phyloP scores from a whole-genome alignment of 2,888 invertebrate species.

The Nymphalis polychloros region DNA sequence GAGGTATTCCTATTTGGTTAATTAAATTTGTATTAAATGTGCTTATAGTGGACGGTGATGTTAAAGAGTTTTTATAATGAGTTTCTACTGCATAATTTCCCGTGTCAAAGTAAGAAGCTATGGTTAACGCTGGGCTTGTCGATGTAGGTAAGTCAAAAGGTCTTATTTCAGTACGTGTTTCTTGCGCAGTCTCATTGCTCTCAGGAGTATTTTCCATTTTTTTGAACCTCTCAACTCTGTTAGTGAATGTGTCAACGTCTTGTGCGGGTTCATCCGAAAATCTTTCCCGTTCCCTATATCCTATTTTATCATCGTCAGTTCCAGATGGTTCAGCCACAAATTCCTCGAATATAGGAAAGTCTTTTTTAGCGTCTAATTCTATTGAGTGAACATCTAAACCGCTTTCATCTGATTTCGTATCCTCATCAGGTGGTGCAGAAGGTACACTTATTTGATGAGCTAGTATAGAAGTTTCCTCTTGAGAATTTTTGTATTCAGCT shows the following conservation, averaged over 20 bases:
- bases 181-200: constrained; percentile 39
- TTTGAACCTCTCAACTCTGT: constrained; percentile 68
- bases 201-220: constrained; percentile 52
- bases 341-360: constrained; percentile 69
- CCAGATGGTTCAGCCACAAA: constrained; percentile 70
- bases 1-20: constrained; percentile 54
- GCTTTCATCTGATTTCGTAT: constrained; percentile 64
- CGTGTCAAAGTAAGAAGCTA: constrained; percentile 75
- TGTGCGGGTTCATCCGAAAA: constrained; percentile 51
- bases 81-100: constrained; percentile 74
- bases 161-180: constrained; percentile 37
- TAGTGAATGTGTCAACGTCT: constrained; percentile 64
- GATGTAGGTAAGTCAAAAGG: constrained; percentile 43
- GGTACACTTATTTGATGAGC: constrained; percentile 58
- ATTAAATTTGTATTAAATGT: constrained; percentile 39
- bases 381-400: constrained; percentile 71
- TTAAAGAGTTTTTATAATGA: constrained; percentile 63
- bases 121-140: constrained; percentile 55
- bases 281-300: constrained; percentile 53
- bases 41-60: constrained; percentile 46
- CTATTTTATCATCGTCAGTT: constrained; percentile 70
- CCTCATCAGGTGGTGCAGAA: constrained; percentile 66
- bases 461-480: constrained; percentile 52
- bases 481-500: constrained; percentile 58
- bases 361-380: constrained; percentile 73